Evolutionary conservation across 2,888 invertebrate species (phyloP), one percentile per base, ranked within the genome.

Genomic region (Drosophila diplacantha): DNA sequence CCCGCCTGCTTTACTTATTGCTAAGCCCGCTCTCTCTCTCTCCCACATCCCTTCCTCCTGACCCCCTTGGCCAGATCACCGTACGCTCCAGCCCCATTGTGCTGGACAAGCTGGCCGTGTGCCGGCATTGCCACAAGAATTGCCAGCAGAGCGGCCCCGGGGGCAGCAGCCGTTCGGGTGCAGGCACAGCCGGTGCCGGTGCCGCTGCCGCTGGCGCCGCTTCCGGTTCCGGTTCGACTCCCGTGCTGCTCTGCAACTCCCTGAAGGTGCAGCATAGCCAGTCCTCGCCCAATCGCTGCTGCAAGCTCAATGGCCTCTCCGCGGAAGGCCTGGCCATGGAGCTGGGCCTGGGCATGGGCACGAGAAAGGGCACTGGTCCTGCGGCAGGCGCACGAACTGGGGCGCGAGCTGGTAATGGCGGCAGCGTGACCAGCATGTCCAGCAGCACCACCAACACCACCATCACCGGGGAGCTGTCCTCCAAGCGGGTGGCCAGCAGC

Each of bases 61-160:
- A 14, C 14, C 14, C 14, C 3, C 7, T 14, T 6, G 16, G 4
- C 11, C 70, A 94, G 93, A 93, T 93, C 73, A 94, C 94, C 49
- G 93, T 94, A 58, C 91, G 93, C 81, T 94, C 94, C 51, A 93
- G 93, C 87, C 93, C 93, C 63, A 91, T 92, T 73, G 83, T 87
- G 69, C 92, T 92, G 66, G 94, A 93, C 88, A 92, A 92, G 59
- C 90, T 93, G 81, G 91, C 93, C 55, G 92, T 94, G 56, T 94
- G 94, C 88, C 91, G 93, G 72, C 93, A 93, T 87, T 94, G 94
- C 88, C 94, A 94, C 84, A 93, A 93, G 89, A 93, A 93, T 84
- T 94, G 94, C 88, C 90, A 87, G 60, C 85, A 86, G 55, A 75
- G 61, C 32, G 68, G 68, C 3, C 52, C 61, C 8, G 69, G 57